Conservation (phyloP, 64 coral and sea anemone species). For the Dendronephthya gigantea region DNA sequence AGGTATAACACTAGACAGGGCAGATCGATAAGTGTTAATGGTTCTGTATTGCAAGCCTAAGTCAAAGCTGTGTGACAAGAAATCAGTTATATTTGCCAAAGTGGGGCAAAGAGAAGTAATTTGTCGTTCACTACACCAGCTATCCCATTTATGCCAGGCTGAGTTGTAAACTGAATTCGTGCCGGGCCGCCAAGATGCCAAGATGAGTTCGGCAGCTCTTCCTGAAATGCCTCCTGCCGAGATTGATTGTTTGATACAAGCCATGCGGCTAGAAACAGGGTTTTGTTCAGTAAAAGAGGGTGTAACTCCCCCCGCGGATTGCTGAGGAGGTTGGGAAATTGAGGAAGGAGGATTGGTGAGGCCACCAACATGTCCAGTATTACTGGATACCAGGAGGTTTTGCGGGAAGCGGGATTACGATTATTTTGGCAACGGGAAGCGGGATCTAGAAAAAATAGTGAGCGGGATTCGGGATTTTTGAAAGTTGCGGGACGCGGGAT, state of each 20-base stretch:
- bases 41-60: constrained; percentile 36
- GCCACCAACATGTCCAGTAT: constrained; percentile 17
- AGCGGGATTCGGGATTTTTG: too few relatives aligned
- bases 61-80: constrained; percentile 28
- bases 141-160: constrained; percentile 37
- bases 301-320: neutral
- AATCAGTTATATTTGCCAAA: constrained; percentile 30
- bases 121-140: constrained; percentile 45
- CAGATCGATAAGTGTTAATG: constrained; percentile 55
- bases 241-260: neutral
- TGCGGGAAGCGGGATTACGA: too few relatives aligned
- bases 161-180: constrained; percentile 35
- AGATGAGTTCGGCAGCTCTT: neutral
- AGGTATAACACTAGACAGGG: constrained; percentile 26
- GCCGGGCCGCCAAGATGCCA: constrained; percentile 21
- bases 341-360: constrained; percentile 11
- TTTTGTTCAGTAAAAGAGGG: neutral
- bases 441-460: too few relatives aligned
- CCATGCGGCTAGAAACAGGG: neutral
- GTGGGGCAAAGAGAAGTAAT: constrained; percentile 44
- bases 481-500: too few relatives aligned
- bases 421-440: too few relatives aligned
- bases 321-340: neutral
- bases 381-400: too few relatives aligned
- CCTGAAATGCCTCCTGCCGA: neutral